phyloP scores from a whole-genome alignment of 2,113 vertebrate species.

The Crocuta crocuta region DNA sequence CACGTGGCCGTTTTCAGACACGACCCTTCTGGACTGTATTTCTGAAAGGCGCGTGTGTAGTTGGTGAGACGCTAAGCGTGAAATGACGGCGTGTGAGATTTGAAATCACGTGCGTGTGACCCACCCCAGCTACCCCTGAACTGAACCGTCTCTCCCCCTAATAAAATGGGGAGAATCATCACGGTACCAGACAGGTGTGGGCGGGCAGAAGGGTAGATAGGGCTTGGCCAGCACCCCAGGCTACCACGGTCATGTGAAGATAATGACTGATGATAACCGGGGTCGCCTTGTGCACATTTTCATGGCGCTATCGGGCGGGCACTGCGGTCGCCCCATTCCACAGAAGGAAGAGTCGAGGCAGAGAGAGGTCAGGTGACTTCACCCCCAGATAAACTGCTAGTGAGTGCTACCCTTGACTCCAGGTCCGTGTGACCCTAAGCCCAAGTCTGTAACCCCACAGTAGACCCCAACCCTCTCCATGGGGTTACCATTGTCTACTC shows the following conservation, averaged over 20 bases:
- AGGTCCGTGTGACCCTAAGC: not conserved
- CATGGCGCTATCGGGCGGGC: fast-evolving
- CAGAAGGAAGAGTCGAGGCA: not conserved
- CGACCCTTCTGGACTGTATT: not conserved
- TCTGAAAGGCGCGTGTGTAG: fast-evolving
- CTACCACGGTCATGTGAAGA: fast-evolving
- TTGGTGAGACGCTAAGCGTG: too few relatives aligned
- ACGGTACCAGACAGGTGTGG: fast-evolving
- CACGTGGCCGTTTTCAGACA: not conserved
- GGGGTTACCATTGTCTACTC: fast-evolving
- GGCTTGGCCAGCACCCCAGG: not conserved
- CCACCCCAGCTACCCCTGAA: fast-evolving
- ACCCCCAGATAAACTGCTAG: not conserved
- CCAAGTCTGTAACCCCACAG: not conserved
- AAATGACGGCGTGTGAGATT: too few relatives aligned
- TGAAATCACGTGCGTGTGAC: not conserved
- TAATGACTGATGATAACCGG: fast-evolving
- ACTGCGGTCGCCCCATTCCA: not conserved
- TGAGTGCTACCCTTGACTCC: not conserved
- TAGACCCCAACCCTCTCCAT: not conserved
- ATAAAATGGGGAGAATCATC: not conserved
- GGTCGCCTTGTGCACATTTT: fast-evolving
- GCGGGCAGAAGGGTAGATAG: not conserved
- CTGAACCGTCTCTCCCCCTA: not conserved
- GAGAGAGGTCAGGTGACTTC: not conserved